Evolutionary conservation across 2,888 invertebrate species (phyloP).

Genomic region (Agrochola lota): DNA sequence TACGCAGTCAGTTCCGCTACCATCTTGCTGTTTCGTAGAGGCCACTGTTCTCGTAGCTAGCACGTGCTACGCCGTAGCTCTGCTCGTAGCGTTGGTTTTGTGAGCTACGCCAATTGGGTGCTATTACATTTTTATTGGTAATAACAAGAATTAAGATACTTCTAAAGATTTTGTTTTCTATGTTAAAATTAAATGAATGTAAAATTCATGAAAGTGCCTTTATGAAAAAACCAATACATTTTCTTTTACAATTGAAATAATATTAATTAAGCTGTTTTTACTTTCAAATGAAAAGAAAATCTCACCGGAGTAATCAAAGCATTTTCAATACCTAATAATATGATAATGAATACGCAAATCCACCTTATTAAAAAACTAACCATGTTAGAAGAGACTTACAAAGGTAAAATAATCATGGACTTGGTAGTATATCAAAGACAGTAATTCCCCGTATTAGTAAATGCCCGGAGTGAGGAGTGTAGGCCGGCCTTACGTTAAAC

Average conservation of each 20-base stretch:
- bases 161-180: not conserved
- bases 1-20: not conserved
- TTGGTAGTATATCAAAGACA: not conserved
- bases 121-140: not conserved
- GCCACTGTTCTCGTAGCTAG: conserved; percentile 3
- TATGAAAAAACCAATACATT: not conserved
- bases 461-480: conserved; percentile 2
- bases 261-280: not conserved
- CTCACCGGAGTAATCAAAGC: not conserved
- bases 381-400: not conserved
- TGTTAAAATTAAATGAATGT: not conserved
- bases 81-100: conserved; percentile 4
- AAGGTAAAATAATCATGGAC: not conserved
- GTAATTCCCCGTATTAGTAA: not conserved
- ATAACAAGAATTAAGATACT: not conserved
- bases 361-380: not conserved
- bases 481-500: not conserved
- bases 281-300: not conserved
- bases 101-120: not conserved
- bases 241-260: not conserved
- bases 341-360: not conserved
- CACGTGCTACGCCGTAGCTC: conserved; percentile 39
- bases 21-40: not conserved
- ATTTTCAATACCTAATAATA: too few species aligned
- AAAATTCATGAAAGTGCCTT: not conserved